Conservation (phyloP, 2,113 vertebrate genomes). For the Eublepharis macularius region DNA sequence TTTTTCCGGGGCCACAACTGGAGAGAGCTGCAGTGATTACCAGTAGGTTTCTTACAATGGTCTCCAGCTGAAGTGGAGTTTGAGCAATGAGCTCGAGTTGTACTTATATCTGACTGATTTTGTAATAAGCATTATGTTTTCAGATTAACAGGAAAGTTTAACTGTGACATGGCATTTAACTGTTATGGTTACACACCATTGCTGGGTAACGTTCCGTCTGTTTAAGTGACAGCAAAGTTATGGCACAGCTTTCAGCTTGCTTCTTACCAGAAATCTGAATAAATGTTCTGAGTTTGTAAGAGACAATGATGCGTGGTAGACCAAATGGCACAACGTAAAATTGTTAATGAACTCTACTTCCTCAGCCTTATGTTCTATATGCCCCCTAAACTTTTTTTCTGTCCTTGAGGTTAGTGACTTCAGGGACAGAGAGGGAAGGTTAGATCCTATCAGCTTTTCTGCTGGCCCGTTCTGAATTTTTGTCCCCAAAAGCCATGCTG, state of each 20-base stretch:
- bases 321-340: not conserved
- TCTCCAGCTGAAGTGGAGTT: not conserved
- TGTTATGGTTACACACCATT: not conserved
- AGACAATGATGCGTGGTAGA: not conserved
- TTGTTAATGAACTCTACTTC: not conserved
- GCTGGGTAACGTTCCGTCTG: not conserved
- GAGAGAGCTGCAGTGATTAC: not conserved
- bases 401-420: not conserved
- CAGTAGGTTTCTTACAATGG: not conserved
- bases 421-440: not conserved
- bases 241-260: not conserved
- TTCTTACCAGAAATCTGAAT: not conserved
- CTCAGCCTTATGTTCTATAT: not conserved
- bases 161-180: not conserved
- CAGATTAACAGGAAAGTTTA: too few relatives aligned
- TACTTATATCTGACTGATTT: too few relatives aligned
- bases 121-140: not conserved
- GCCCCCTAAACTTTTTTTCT: not conserved
- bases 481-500: too few relatives aligned
- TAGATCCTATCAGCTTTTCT: too few relatives aligned
- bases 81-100: too few relatives aligned
- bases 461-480: not conserved
- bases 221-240: not conserved
- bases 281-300: not conserved
- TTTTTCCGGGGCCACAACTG: not conserved